Percentiles rank a stretch among this genome's conserved stretches.
phyloP scores from a whole-genome alignment of 37 sponge, comb jelly and placozoan genomes.

The Aplysina aerophoba region DNA sequence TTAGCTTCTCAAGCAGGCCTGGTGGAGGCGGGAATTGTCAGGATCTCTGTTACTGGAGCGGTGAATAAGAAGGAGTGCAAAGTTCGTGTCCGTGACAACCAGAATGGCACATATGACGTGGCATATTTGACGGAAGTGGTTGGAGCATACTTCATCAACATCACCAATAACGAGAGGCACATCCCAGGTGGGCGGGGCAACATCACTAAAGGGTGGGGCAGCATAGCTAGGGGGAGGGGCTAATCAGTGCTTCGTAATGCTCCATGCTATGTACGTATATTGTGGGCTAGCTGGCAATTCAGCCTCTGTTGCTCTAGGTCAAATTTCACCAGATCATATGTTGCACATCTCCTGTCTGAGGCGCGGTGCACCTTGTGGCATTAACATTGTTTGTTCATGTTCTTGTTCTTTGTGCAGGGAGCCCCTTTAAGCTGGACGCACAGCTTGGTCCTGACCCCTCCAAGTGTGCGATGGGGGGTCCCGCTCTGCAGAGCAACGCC shows the following conservation, averaged over 20 bases:
- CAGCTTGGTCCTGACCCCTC: conserved; percentile 54
- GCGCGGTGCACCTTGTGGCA: no score
- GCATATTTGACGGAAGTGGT: conserved; percentile 61
- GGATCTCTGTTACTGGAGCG: conserved; percentile 52
- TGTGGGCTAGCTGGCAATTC: no score
- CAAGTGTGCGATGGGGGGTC: conserved; percentile 60
- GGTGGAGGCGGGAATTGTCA: conserved; percentile 52
- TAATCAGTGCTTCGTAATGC: no score
- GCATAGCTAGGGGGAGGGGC: not conserved
- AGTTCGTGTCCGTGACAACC: conserved; percentile 72
- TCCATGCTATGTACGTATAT: no score
- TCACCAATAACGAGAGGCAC: conserved; percentile 45
- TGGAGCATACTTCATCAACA: conserved; percentile 69
- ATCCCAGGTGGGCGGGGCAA: conserved; percentile 49
- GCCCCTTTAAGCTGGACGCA: conserved; percentile 73
- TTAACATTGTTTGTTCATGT: conserved; percentile 1
- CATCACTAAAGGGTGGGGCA: not conserved
- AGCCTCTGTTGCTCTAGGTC: no score
- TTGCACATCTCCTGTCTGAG: no score
- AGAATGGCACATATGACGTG: conserved; percentile 75
- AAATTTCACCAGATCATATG: no score
- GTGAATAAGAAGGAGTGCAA: conserved; percentile 47
- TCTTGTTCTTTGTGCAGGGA: conserved; percentile 33
- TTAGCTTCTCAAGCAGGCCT: conserved; percentile 51
- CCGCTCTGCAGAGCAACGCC: conserved; percentile 47